Conservation (phyloP, 2,113 vertebrate species). For the Oncorhynchus keta region DNA sequence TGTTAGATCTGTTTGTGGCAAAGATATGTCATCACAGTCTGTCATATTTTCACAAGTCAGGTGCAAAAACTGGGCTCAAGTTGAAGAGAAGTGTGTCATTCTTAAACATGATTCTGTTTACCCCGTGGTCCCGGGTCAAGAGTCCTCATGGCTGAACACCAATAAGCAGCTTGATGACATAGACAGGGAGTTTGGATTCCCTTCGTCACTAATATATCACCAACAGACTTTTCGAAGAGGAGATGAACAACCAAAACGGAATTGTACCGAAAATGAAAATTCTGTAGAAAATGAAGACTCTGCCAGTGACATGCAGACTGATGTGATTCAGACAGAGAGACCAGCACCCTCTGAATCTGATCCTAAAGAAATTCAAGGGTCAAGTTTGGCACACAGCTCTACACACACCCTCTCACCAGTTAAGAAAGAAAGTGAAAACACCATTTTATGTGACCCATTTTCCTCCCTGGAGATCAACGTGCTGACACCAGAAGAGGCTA, state of each 20-base stretch:
- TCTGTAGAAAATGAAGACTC: not conserved
- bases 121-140: conserved; percentile 37
- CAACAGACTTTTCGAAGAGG: not conserved
- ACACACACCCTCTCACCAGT: not conserved
- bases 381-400: not conserved
- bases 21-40: not conserved
- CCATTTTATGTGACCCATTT: conserved; percentile 25
- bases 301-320: not conserved
- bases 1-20: not conserved
- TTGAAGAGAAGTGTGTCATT: conserved; percentile 32
- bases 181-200: conserved; percentile 62
- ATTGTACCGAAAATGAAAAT: not conserved
- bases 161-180: conserved; percentile 62
- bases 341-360: not conserved
- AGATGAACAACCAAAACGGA: not conserved
- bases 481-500: conserved; percentile 58
- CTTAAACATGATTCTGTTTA: conserved; percentile 43
- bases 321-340: not conserved
- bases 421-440: not conserved
- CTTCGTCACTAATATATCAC: conserved; percentile 9
- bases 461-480: conserved; percentile 55
- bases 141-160: conserved; percentile 64
- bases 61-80: not conserved
- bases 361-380: not conserved
- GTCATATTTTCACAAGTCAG: conserved; percentile 50